Conservation (phyloP, 2,888 invertebrate species). For the Drosophila percnosoma region DNA sequence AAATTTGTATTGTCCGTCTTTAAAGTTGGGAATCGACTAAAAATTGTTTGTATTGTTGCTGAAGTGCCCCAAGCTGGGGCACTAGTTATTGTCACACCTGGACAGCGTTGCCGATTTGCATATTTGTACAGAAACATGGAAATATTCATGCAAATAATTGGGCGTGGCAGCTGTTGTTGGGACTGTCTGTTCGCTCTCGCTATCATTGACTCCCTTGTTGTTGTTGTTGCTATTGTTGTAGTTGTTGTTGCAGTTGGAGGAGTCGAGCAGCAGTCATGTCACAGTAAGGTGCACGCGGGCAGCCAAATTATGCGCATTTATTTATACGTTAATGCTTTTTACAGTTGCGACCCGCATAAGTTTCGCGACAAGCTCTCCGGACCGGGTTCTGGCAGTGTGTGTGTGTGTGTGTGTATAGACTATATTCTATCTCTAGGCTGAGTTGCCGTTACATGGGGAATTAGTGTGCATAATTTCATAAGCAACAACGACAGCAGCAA, state of each 20-base stretch:
- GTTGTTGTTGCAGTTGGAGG: constrained; percentile 10
- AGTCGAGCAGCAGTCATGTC: constrained; percentile 50
- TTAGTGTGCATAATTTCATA: constrained; percentile 79
- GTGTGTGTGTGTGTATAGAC: neutral
- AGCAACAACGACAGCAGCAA: constrained; percentile 48
- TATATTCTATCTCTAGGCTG: constrained; percentile 42
- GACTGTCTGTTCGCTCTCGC: constrained; percentile 7
- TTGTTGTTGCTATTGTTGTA: constrained; percentile 11
- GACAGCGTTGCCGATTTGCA: constrained; percentile 46
- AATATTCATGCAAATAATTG: constrained; percentile 60
- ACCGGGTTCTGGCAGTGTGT: neutral
- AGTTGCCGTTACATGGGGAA: constrained; percentile 69
- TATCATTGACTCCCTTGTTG: constrained; percentile 37
- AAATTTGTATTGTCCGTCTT: neutral
- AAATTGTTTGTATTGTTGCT: neutral
- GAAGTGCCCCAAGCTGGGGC: constrained; percentile 22
- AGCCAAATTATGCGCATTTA: constrained; percentile 74
- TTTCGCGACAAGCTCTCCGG: constrained; percentile 36
- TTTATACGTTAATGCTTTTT: constrained; percentile 56
- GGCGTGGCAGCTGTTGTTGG: constrained; percentile 48
- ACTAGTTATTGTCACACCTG: constrained; percentile 57
- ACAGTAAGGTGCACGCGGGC: constrained; percentile 65
- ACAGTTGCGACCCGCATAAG: constrained; percentile 61
- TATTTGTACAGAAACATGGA: constrained; percentile 49
- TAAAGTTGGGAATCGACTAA: neutral